Evolutionary conservation across 2,113 vertebrate genomes (phyloP), one percentile per base, ranked within the genome.

Genomic region (Saguinus imperator): DNA sequence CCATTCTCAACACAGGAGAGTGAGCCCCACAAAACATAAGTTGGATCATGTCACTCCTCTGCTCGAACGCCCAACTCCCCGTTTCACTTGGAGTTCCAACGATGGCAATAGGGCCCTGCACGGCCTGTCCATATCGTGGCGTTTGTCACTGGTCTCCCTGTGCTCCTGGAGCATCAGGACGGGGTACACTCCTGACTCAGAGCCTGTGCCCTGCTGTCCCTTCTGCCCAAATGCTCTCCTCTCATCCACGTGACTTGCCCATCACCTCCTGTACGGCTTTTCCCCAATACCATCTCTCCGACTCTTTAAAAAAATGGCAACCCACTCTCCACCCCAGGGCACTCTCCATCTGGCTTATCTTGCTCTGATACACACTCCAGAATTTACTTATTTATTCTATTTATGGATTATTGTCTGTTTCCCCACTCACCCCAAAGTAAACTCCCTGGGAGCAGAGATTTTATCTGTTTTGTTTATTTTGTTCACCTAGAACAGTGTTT

Each of bases 161-260:
- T 64, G 35, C 17, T 32, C 73, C 82, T 76, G 4, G 1, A 29
- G 18, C 23, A 10, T 8, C 21, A 2, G 45, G 16, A 29, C 12
- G 1, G 61, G 27, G 32, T 14, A 13, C 11, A 3, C 20, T 45
- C 52, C 48, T 81, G n/a, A 21, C 61, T 84, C 73, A 11, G 50
- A n/a, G n/a, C n/a, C 45, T 87, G 45, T 1, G 16, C 17, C 16
- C 58, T 6, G 25, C 45, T 32, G 1, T 58, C 35, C 8, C 43
- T 79, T 29, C 48, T 18, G 35, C 25, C 25, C 2, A 1, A 45
- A 40, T 3, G 4, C 4, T 32, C 25, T 66, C 29, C 14, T 48
- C 18, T 68, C 45, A 1, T 0, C 29, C 13, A 5, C 8, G 4
- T 1, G 43, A 5, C 48, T 57, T 43, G 8, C 21, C 29, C 4